Evolutionary conservation across 2,888 invertebrate species (phyloP), one percentile per base, ranked within the genome.

Genomic region (Pyrrhia umbra): DNA sequence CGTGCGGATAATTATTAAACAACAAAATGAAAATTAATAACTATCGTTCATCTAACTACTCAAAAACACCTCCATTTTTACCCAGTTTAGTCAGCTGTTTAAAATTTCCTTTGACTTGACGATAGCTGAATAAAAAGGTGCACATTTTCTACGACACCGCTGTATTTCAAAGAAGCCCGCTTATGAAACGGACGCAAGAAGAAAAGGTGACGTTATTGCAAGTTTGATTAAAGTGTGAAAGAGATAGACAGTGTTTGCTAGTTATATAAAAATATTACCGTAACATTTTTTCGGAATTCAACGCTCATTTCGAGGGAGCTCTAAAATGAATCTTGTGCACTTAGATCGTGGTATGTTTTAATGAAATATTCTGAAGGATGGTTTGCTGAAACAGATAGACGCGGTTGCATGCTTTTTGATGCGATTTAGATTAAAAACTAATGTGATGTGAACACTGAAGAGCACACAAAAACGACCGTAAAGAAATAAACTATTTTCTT

Each of bases 171-270:
- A 82, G 84, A 80, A 83, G 75, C 77, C 77, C 81, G 58, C 83
- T 88, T 87, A 87, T 86, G 80, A 89, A 87, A 86, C 82, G 84
- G 78, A 68, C 76, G 73, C 80, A 80, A 85, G 80, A 83, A 72
- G 83, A 79, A 83, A 88, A 85, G 74, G 75, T 75, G 68, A 77
- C 74, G 78, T 85, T 87, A 86, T 87, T 87, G 85, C 85, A 82
- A 84, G 77, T 89, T 89, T 89, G 85, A 91, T 88, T 89, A 88
- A 90, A 90, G 74, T 72, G 72, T 56, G 79, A 39, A 25, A 59
- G 39, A 47, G 72, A 75, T 70, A 37, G 62, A 80, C 47, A 15
- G 25, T 81, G 78, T 82, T 84, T 80, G 77, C 23, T 76, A 75
- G 68, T 77, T 18, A 16, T 71, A 73, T 73, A 83, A 81, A 88